Base-by-base conservation (phyloP, 1,140 invertebrate species). In the Mya arenaria region DNA sequence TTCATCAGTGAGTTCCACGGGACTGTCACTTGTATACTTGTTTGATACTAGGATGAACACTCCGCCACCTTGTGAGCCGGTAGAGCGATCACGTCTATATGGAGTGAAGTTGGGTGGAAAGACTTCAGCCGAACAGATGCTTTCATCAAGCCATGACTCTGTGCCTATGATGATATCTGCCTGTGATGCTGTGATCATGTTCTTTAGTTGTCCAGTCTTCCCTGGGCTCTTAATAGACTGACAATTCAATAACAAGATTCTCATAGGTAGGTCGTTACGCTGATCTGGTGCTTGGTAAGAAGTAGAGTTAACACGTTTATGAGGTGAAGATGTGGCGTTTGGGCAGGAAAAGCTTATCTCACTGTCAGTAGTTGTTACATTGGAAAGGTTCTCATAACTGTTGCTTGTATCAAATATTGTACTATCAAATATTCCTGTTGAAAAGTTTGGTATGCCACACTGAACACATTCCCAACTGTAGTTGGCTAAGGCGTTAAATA, bases 391-490 rank as follows among this genome's bases (percentile, higher is more conserved):
- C 19, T 65, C 60, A 44, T 34, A 32, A 34, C 10, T 37, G 32
- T 55, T 73, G 10, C n/a, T 41, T 13, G 41, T 44, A 6, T 74
- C 71, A 19, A 69, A 60, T 6, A 82, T 37, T 5, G 39, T 66
- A 4, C 34, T 56, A 41, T 82, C 58, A 48, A 82, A 82, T 23
- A 82, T 23, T 17, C 48, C 30, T 5, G 62, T 41, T 4, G 80
- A 74, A 60, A 82, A 82, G 37, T 82, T 82, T 68, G 72, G 71
- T 6, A 82, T 17, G 10, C 79, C 68, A 66, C 79, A 82, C 41
- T 73, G 71, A 30, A 44, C 13, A 36, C 79, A 73, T 3, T 74
- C 68, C 69, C 56, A 82, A 23, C 58, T 82, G 15, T 55, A 4
- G 39, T 74, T 65, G 13, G 39, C 34, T 13, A 68, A 39, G 10